Base-by-base conservation (phyloP, 2,797 vertebrate genomes). In the Gobionotothen gibberifrons region DNA sequence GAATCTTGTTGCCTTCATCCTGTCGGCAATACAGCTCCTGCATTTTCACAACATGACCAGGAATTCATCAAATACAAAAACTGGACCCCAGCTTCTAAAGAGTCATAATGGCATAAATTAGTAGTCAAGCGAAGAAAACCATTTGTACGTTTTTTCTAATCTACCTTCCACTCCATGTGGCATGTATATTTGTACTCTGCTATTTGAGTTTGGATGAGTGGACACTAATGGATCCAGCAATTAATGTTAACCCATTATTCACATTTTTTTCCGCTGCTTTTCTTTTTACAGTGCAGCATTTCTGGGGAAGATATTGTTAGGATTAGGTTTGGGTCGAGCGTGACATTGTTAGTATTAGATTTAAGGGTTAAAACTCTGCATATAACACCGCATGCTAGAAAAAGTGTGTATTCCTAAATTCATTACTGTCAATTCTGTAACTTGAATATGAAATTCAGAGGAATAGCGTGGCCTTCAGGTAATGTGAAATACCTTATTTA, bases 191-290 rank as follows among this genome's bases (percentile, higher is more conserved):
- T 68, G 58, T 64, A 26, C 40, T 63, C 16, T 49, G 56, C 43
- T 64, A 60, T 61, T 62, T 60, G 39, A 22, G 68, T 48, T 63
- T 0, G 6, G 52, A 64, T 73, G 54, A 78, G 59, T 56, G 29
- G 51, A 48, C 64, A 57, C 49, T 57, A 60, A 48, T 63, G 40
- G 63, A 62, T 55, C 32, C 39, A 42, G 36, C 9, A 67, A 61
- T 60, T 5, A n/a, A 40, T 55, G 47, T 64, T 55, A 74, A 67
- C 9, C 54, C 26, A 69, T 62, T 44, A 54, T 71, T 67, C 58
- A 44, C 48, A 19, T 19, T 15, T 66, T 65, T 69, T 47, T 47
- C 58, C 56, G 11, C 19, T 58, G 13, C 17, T 61, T 57, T 42
- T 17, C 53, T 9, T 69, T 60, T 61, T 29, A 48, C 10, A 52